These are phyloP conservation scores for Circaetus gallicus DNA, from an alignment of 2,113 vertebrate genomes.

Conservation along the genomic window DNA sequence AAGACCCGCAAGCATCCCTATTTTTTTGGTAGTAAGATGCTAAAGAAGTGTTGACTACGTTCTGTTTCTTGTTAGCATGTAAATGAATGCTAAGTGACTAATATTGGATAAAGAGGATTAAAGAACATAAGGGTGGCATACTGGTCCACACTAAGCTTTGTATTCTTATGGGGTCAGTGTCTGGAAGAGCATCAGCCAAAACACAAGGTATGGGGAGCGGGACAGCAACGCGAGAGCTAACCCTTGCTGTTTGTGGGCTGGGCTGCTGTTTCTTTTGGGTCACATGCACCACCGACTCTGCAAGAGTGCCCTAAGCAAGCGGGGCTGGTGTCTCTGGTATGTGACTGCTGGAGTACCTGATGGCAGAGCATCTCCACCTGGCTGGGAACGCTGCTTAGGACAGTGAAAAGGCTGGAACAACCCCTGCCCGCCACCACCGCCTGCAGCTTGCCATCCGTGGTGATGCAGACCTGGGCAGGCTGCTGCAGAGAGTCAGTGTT, in stretches of 20 bases:
- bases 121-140: neutral
- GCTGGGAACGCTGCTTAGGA: neutral
- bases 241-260: neutral
- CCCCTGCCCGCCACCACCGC: rapidly evolving
- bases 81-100: neutral
- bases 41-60: neutral
- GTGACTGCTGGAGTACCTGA: neutral
- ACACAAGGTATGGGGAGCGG: rapidly evolving
- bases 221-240: neutral
- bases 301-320: neutral
- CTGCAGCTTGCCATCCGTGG: neutral
- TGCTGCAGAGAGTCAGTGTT: neutral
- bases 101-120: neutral
- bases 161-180: neutral
- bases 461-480: neutral
- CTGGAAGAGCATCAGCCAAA: neutral
- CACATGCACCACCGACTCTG: neutral
- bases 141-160: neutral
- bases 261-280: neutral
- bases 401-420: neutral
- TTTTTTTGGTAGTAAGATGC: neutral
- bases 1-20: neutral
- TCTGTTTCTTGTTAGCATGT: neutral
- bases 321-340: neutral
- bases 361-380: neutral